Conservation (phyloP, 2,797 vertebrate genomes). For the Eulemur albifrons region DNA sequence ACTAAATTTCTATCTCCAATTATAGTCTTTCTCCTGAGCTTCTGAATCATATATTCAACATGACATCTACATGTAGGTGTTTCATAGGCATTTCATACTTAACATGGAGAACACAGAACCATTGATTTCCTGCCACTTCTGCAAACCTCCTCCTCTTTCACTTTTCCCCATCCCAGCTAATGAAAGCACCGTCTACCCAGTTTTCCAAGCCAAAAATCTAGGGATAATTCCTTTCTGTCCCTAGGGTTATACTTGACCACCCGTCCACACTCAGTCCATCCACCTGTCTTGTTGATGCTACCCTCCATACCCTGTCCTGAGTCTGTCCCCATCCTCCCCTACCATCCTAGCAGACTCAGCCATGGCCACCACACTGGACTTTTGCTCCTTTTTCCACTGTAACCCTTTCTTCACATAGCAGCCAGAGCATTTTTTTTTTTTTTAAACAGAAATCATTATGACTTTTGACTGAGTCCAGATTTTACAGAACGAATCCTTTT, state of each 20-base stretch:
- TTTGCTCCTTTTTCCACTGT: not conserved
- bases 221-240: not conserved
- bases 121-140: not conserved
- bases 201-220: not conserved
- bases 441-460: not conserved
- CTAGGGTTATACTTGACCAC: not conserved
- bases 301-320: not conserved
- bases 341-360: not conserved
- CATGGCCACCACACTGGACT: no score
- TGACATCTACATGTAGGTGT: not conserved
- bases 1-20: not conserved
- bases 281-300: not conserved
- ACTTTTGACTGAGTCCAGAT: no score
- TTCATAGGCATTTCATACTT: not conserved
- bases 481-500: no score
- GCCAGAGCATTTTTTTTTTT: not conserved
- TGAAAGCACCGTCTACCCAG: not conserved
- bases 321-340: accelerated
- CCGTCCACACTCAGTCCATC: not conserved
- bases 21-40: not conserved
- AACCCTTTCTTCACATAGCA: not conserved
- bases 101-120: not conserved
- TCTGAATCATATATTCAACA: not conserved
- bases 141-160: not conserved
- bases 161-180: not conserved